Evolutionary conservation across 1,140 invertebrate genomes (phyloP), one percentile per base, ranked within the genome.

Genomic region (Dinoponera quadriceps): DNA sequence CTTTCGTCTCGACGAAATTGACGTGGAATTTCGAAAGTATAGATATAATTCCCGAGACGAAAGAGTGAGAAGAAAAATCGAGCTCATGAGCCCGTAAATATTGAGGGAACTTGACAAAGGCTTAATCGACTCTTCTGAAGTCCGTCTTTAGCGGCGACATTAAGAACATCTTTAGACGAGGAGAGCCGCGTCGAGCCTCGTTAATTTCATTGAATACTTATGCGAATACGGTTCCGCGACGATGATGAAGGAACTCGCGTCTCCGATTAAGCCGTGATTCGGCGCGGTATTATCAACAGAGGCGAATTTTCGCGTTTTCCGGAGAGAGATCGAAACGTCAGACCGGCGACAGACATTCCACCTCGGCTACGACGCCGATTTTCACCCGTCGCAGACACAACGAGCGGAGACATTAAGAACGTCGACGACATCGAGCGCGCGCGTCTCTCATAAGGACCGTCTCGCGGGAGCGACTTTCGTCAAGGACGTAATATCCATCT

Each of bases 381-480:
- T 51, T 7, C 63, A 59, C 57, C 51, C 38, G 57, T 38, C 22
- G 33, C 75, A 3, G 22, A 16, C 18, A 55, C 62, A 57, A 80
- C 75, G 65, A 71, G 75, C n/a, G 54, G 25, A 63, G 54, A 80
- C 65, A 57, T 78, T 29, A 78, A 44, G 51, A 68, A 57, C 20
- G 22, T 60, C 57, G n/a, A 14, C 51, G n/a, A 14, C 51, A 48
- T 59, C 54, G 33, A 16, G 38, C 38, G 33, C 54, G 33, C 20
- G 38, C 38, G 33, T 9, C 22, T 55, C 33, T n/a, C 49, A 29
- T 7, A 44, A 69, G 3, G 22, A 59, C 14, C 13, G 5, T 54
- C 16, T 65, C 20, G 51, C 3, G 22, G 9, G 62, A 55, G 44
- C 44, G 22, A 78, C 63, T 78, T 68, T 78, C n/a, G 73, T 65